These are phyloP conservation scores for Chloroclystis v-ata DNA, from an alignment of 2,888 invertebrate species.

Conservation along the genomic window DNA sequence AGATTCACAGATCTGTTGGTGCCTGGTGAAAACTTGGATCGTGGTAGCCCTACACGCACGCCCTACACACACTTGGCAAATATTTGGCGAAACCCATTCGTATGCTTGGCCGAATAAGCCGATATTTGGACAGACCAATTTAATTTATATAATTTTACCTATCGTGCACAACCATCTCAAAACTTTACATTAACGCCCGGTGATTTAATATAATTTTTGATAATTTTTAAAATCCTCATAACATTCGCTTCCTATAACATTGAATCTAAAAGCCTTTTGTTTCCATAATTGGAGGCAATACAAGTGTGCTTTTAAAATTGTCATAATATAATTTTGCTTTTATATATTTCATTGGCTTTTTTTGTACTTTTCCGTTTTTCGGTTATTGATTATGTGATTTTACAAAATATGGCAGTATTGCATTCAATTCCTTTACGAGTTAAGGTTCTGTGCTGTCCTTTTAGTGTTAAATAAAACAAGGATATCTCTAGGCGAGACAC, in stretches of 20 bases:
- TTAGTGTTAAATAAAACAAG: slow-evolving; percentile 18
- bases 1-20: background rate
- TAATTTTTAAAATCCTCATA: slow-evolving; percentile 26
- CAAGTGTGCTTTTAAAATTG: slow-evolving; percentile 18
- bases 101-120: slow-evolving; percentile 45
- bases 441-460: slow-evolving; percentile 32
- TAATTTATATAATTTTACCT: slow-evolving; percentile 55
- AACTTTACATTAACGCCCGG: slow-evolving; percentile 49
- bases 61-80: slow-evolving; percentile 30
- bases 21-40: background rate
- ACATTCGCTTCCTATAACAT: slow-evolving; percentile 29
- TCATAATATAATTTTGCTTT: slow-evolving; percentile 19
- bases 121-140: slow-evolving; percentile 67
- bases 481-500: background rate
- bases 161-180: slow-evolving; percentile 76
- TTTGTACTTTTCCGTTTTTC: slow-evolving; percentile 48
- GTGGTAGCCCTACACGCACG: slow-evolving; percentile 10
- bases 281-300: slow-evolving; percentile 22
- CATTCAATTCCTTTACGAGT: slow-evolving; percentile 67
- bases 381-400: slow-evolving; percentile 45
- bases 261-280: slow-evolving; percentile 28
- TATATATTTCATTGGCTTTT: slow-evolving; percentile 29
- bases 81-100: slow-evolving; percentile 31
- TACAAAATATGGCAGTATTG: slow-evolving; percentile 73
- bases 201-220: slow-evolving; percentile 29